phyloP scores from a whole-genome alignment of 2,113 vertebrate genomes.

The Urocynchramus pylzowi region DNA sequence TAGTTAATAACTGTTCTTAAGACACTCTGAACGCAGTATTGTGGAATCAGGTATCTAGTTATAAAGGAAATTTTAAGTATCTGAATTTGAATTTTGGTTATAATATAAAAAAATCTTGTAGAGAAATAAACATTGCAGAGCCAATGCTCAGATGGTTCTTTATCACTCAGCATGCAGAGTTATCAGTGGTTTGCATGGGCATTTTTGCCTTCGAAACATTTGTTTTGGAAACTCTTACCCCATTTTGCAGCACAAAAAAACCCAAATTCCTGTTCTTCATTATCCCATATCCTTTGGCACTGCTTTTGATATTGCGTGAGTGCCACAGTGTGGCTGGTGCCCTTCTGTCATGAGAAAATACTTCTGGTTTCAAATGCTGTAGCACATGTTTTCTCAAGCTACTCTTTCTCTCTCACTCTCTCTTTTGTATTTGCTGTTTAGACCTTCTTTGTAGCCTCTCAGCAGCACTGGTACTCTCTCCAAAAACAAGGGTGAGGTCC shows the following conservation, averaged over 20 bases:
- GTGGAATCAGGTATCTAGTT: background rate
- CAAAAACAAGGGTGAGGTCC: background rate
- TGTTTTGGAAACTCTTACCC: constrained; percentile 23
- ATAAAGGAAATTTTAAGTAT: background rate
- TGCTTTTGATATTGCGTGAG: background rate
- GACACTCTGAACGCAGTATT: background rate
- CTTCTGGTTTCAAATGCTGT: background rate
- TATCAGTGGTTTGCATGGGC: background rate
- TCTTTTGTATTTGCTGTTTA: background rate
- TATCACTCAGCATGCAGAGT: background rate
- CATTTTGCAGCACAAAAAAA: background rate
- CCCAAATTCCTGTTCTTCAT: background rate
- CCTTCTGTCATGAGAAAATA: background rate
- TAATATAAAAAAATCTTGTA: background rate
- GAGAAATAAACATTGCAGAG: background rate
- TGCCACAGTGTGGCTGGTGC: background rate
- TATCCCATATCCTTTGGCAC: background rate
- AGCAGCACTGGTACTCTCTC: background rate
- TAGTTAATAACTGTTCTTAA: background rate
- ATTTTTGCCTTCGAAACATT: constrained; percentile 1
- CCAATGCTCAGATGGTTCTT: background rate
- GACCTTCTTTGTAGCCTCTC: background rate
- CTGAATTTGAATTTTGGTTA: background rate
- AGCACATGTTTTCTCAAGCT: background rate
- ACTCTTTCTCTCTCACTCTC: background rate